Base-by-base conservation (phyloP, 2,888 invertebrate genomes). In the Drosophila maculinotata region DNA sequence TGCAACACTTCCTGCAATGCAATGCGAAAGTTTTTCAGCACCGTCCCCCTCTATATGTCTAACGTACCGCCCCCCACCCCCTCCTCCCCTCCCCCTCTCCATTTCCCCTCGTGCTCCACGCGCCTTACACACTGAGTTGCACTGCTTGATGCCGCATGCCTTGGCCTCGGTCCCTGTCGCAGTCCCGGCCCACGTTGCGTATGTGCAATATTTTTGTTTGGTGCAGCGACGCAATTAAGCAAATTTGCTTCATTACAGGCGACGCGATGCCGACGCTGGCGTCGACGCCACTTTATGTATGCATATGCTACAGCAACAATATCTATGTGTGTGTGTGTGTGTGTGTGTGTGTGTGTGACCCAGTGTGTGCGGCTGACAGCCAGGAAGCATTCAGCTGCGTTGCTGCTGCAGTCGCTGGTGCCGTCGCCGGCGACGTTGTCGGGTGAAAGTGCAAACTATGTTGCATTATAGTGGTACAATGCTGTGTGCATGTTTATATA, bases 201-300 rank as follows among this genome's bases (percentile, higher is more conserved):
- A 76, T 74, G 74, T 76, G 76, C 54, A 74, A 74, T 74, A 74
- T 74, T 74, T 74, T 74, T 71, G 72, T 72, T 74, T 74, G 72
- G 54, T 52, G 67, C 77, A 62, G 77, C 74, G 74, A 62, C 77
- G 76, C 71, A 76, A 76, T 76, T 75, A 76, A 79, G 76, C 76
- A 79, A 76, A 76, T 76, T 76, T 76, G 79, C 76, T 76, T 76
- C 71, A 76, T 76, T 76, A 75, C 79, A 78, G 69, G 44, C 62
- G 39, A 63, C 58, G 54, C 65, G 57, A 33, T 51, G 76, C 36
- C 51, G 57, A 12, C 33, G 48, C 25, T 9, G 57, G 15, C 44
- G 60, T 56, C 38, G 41, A 28, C 71, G 58, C 23, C 51, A 48
- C 33, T 49, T 41, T 58, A 44, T 44, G 57, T 51, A 42, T 47